These are phyloP conservation scores for Oscheius sp. DNA, from an alignment of 2,888 invertebrate genomes.

Conservation along the genomic window DNA sequence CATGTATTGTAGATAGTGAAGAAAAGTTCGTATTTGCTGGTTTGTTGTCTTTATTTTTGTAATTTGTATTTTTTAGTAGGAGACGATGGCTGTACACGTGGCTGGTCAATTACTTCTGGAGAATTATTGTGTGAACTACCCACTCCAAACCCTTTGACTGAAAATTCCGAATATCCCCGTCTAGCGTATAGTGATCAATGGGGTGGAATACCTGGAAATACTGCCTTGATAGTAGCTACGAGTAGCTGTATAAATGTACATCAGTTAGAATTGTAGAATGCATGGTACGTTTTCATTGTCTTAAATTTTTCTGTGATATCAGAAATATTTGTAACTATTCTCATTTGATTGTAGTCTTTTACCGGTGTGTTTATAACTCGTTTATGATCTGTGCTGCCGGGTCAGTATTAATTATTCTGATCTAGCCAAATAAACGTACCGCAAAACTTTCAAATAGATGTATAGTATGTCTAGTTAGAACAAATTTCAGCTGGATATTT, in stretches of 20 bases:
- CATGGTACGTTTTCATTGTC: not conserved
- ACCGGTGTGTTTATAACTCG: not conserved
- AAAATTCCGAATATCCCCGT: slow-evolving; percentile 39
- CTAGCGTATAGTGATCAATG: slow-evolving; percentile 66
- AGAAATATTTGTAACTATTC: not conserved
- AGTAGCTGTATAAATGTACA: slow-evolving; percentile 69
- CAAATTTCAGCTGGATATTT: no score
- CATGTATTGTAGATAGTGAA: slow-evolving; percentile 70
- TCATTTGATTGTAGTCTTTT: not conserved
- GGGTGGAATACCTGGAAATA: slow-evolving; percentile 67
- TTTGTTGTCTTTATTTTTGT: slow-evolving; percentile 39
- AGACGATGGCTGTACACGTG: slow-evolving; percentile 70
- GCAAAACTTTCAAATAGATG: no score
- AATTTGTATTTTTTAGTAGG: slow-evolving; percentile 68
- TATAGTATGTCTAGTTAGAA: no score
- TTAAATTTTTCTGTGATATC: not conserved
- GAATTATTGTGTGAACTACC: slow-evolving; percentile 69
- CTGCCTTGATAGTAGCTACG: slow-evolving; percentile 70
- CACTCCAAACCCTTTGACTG: slow-evolving; percentile 63
- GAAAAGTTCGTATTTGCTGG: slow-evolving; percentile 71
- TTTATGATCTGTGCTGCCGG: slow-evolving; percentile 18
- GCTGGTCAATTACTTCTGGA: slow-evolving; percentile 71
- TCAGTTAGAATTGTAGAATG: slow-evolving; percentile 41
- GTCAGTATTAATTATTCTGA: slow-evolving; percentile 7
- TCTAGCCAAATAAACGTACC: slow-evolving; percentile 8